phyloP scores from a whole-genome alignment of 2,113 vertebrate species.

The Suricata suricatta region DNA sequence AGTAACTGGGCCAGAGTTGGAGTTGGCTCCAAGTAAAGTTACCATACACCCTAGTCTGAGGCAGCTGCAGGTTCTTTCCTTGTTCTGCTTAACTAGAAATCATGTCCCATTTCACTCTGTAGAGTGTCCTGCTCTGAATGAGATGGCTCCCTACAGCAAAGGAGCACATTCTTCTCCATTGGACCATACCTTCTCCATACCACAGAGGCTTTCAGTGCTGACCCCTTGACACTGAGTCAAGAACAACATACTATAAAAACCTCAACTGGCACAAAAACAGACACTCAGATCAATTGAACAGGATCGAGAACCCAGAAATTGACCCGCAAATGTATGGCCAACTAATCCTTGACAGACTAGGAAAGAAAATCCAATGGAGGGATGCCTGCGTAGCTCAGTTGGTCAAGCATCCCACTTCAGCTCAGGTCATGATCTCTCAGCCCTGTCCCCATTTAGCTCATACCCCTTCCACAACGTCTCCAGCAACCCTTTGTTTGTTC shows the following conservation, averaged over 20 bases:
- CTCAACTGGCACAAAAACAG: not conserved
- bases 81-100: not conserved
- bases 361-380: too few species aligned
- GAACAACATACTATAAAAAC: not conserved
- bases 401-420: too few species aligned
- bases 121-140: not conserved
- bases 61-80: not conserved
- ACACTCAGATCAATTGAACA: too few species aligned
- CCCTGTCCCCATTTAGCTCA: too few species aligned
- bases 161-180: not conserved
- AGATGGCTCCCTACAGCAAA: not conserved
- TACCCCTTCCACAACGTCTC: too few species aligned
- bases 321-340: too few species aligned
- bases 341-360: too few species aligned
- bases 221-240: not conserved
- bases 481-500: too few species aligned
- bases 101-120: not conserved
- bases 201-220: not conserved
- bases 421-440: too few species aligned
- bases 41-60: not conserved
- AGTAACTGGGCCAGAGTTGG: not conserved
- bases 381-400: too few species aligned
- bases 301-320: too few species aligned
- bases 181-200: not conserved
- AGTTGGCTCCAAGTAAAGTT: not conserved